phyloP scores from a whole-genome alignment of 2,797 vertebrate genomes.

The Lepus townsendii region DNA sequence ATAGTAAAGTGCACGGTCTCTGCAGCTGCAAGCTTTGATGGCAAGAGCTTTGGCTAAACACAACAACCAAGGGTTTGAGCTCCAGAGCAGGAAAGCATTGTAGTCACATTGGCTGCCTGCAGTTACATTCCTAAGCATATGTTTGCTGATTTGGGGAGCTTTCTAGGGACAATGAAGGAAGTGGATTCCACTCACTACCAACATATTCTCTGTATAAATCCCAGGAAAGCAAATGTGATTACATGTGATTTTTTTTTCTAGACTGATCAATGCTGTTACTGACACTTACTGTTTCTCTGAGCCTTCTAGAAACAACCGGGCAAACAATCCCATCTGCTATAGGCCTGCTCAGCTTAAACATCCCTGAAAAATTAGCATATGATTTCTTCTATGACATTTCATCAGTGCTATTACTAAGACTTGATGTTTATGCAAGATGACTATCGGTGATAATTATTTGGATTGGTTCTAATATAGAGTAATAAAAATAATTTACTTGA shows the following conservation, averaged over 20 bases:
- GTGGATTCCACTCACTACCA: background rate
- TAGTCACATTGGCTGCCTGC: background rate
- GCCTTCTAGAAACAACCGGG: background rate
- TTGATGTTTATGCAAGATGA: background rate
- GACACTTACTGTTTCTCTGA: background rate
- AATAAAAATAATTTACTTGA: conserved; percentile 16
- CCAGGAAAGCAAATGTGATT: background rate
- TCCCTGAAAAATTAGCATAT: background rate
- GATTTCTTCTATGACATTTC: background rate
- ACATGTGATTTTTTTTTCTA: background rate
- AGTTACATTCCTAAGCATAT: background rate
- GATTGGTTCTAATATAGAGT: background rate
- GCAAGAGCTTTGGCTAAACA: background rate
- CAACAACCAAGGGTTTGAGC: background rate
- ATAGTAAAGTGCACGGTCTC: background rate
- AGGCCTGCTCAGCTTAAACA: background rate
- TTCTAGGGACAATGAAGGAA: background rate
- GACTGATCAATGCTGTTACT: background rate
- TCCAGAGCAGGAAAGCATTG: background rate
- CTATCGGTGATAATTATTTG: background rate
- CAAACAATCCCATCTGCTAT: background rate
- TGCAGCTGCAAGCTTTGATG: background rate
- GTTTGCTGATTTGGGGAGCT: background rate
- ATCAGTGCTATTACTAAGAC: background rate
- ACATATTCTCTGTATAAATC: background rate